Base-by-base conservation (phyloP, 2,888 invertebrate species). In the Colostygia pectinataria region DNA sequence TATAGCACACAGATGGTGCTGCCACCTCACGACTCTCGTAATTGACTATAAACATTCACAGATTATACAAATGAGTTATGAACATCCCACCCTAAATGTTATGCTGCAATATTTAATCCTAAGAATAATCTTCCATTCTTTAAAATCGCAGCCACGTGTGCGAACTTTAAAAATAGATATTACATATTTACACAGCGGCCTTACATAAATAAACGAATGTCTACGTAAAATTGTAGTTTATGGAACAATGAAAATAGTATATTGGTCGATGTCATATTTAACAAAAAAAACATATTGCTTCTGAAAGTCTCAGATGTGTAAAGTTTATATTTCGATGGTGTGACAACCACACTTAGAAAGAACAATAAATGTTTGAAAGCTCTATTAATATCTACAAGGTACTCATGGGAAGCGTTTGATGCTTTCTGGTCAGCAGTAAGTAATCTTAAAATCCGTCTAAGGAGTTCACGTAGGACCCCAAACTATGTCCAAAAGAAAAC, bases 401-500 rank as follows among this genome's bases (percentile, higher is more conserved):
- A 67, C 68, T 68, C 71, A 45, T 60, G 66, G 70, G 72, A 64
- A 61, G 61, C 59, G 52, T 70, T 66, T 63, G 66, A 61, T 57
- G 59, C 62, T 62, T 65, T 63, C 64, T 65, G 71, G 70, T 70
- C 70, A 67, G 68, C 65, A 66, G 67, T 71, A 68, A 68, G 68
- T 70, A 75, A 75, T 77, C 74, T 77, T 70, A 70, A 80, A 79
- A 79, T 80, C 76, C 74, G 68, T 68, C 74, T 74, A 71, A 73
- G 72, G 71, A 75, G 73, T 68, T 66, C 66, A 60, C 63, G 66
- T 74, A 72, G 74, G 73, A 74, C 76, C 78, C 77, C 73, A 73
- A 81, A 78, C 76, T 81, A 80, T 81, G 86, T 74, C 88, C 83
- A 83, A 82, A n/a, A 83, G 83, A 84, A 83, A 85, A 89, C 88